Conservation (phyloP, 1,140 invertebrate genomes). For the Chlorops oryzae region DNA sequence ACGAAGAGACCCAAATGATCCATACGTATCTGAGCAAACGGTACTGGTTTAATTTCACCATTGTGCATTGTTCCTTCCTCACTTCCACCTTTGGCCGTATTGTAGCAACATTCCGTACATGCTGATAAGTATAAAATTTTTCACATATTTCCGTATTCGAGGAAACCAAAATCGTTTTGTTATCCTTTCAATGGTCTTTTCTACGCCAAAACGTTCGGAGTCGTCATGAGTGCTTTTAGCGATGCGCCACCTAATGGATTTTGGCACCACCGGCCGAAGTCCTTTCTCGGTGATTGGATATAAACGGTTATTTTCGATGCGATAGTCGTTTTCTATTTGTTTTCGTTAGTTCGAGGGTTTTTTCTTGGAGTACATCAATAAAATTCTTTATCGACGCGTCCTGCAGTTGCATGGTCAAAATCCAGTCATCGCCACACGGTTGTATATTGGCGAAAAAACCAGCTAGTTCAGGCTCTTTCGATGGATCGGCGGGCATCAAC, state of each 20-base stretch:
- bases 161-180: constrained; percentile 25
- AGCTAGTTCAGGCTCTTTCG: background rate
- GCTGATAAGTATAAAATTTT: constrained; percentile 14
- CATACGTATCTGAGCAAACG: constrained; percentile 26
- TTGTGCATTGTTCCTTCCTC: constrained; percentile 20
- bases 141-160: constrained; percentile 22
- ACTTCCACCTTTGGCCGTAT: constrained; percentile 18
- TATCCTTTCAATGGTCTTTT: constrained; percentile 20
- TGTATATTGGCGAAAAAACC: background rate
- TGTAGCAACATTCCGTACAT: constrained; percentile 25
- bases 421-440: background rate
- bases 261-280: background rate
- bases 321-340: background rate
- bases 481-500: constrained; percentile 15
- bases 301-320: background rate
- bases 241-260: constrained; percentile 1
- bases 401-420: constrained; percentile 2
- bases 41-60: constrained; percentile 28
- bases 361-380: background rate
- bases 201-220: constrained; percentile 18
- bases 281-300: background rate
- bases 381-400: background rate
- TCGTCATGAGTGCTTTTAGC: constrained; percentile 18
- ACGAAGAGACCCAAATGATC: constrained; percentile 29
- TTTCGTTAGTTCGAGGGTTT: background rate